Evolutionary conservation across 2,113 vertebrate genomes (phyloP), one percentile per base, ranked within the genome.

Genomic region (Anser cygnoides): DNA sequence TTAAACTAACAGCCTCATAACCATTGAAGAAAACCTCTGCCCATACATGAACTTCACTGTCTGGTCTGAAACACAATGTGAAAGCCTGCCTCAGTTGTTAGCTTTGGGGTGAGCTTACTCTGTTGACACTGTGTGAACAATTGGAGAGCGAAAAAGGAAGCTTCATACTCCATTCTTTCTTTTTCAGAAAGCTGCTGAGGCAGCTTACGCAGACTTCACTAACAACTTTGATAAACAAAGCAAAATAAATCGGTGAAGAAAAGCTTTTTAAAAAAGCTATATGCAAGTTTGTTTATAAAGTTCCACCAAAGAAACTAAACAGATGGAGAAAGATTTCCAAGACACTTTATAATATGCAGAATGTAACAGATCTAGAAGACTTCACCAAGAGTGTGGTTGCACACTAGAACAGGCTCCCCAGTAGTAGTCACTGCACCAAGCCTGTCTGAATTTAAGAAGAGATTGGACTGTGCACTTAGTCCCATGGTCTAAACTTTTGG

Each of bases 161-260:
- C 31, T 29, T 73, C 71, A 41, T 41, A 29, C 54, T 54, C 20
- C 13, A 26, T 23, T 23, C 10, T 25, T 13, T 37, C 28, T 29
- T 55, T 71, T 55, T 55, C 35, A 52, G 17, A 49, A 49, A 22
- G 46, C 20, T 49, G 46, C 37, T 61, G 65, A 66, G 29, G 18
- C 67, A 74, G 52, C 33, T 16, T 58, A 46, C 18, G 87, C 8
- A 77, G 37, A 66, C 58, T 87, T 91, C 28, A 31, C 44, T 35
- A 54, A 92, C 87, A 67, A 92, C 78, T 79, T 91, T 95, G 75
- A 77, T 46, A 28, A 54, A 33, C 31, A 70, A 93, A 90, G 37
- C 3, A 90, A 82, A 78, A 46, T 5, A 70, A 16, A 63, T 37
- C 29, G 67, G 11, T n/a, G 35, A 61, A 73, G n/a, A 28, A 20